These are phyloP conservation scores for Spatulosminthurus flaviceps DNA, from an alignment of 2,888 invertebrate species.

Conservation along the genomic window DNA sequence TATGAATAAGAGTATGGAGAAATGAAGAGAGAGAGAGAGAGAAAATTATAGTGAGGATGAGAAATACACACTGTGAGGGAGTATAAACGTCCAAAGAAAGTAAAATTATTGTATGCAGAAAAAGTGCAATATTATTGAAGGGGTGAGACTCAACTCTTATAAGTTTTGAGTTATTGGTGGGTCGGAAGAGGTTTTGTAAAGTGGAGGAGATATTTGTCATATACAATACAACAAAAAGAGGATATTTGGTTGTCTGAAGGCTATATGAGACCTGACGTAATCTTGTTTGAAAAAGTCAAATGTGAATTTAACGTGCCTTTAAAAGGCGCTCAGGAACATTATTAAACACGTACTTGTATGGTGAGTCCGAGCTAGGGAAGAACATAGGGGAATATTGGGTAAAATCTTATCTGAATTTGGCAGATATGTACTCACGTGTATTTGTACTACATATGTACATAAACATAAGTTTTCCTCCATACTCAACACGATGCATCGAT, in stretches of 20 bases:
- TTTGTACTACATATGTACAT: not conserved
- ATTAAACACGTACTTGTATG: conserved; percentile 37
- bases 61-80: no score
- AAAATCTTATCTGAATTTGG: conserved; percentile 24
- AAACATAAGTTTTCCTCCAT: not conserved
- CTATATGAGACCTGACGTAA: conserved; percentile 24
- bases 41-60: no score
- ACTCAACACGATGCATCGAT: conserved; percentile 4
- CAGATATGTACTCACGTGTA: no score
- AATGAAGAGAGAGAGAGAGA: no score
- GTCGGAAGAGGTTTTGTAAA: conserved; percentile 7
- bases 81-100: no score
- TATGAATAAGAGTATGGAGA: no score
- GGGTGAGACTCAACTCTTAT: not conserved
- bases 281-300: conserved; percentile 30
- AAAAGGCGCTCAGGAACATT: conserved; percentile 35
- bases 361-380: no score
- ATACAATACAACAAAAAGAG: conserved; percentile 32
- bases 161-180: not conserved
- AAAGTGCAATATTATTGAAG: not conserved
- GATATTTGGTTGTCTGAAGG: conserved; percentile 25
- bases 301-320: conserved; percentile 35
- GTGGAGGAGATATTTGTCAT: not conserved
- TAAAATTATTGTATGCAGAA: no score
- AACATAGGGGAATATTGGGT: not conserved